These are phyloP conservation scores for Acrossocheilus wenchowensis DNA, from an alignment of 2,797 vertebrate species.

Conservation along the genomic window DNA sequence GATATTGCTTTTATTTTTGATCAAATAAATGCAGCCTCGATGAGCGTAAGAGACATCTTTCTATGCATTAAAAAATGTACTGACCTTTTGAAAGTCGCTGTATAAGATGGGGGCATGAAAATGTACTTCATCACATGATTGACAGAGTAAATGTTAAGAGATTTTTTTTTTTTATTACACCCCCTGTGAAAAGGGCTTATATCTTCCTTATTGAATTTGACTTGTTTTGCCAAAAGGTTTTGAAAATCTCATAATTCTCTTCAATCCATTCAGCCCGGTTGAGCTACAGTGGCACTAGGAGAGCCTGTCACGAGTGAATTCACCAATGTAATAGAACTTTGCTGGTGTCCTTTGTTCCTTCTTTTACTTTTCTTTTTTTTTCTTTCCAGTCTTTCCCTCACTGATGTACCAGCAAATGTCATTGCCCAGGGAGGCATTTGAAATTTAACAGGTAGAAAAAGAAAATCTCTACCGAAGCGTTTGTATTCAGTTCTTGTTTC, in stretches of 20 bases:
- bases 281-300: not conserved
- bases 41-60: not conserved
- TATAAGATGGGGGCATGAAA: not conserved
- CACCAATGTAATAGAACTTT: conserved; percentile 8
- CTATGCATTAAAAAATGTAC: too few species aligned
- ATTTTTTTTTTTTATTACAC: conserved; percentile 1
- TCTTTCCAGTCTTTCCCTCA: not conserved
- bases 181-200: not conserved
- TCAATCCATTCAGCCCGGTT: not conserved
- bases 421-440: conserved; percentile 8
- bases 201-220: conserved; percentile 1
- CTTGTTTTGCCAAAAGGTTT: conserved; percentile 2
- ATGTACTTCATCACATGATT: not conserved
- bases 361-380: not conserved
- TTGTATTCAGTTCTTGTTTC: conserved; percentile 17
- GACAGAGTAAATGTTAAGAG: conserved; percentile 3
- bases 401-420: conserved; percentile 24
- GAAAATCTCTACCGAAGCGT: not conserved
- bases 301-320: conserved; percentile 14
- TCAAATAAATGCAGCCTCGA: not conserved
- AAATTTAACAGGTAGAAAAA: conserved; percentile 24
- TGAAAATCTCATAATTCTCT: not conserved
- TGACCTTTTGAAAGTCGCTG: not conserved
- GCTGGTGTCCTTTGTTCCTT: not conserved
- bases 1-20: not conserved